These are phyloP conservation scores for Trypoxylus dichotomus DNA, from an alignment of 1,140 invertebrate genomes.

Conservation along the genomic window DNA sequence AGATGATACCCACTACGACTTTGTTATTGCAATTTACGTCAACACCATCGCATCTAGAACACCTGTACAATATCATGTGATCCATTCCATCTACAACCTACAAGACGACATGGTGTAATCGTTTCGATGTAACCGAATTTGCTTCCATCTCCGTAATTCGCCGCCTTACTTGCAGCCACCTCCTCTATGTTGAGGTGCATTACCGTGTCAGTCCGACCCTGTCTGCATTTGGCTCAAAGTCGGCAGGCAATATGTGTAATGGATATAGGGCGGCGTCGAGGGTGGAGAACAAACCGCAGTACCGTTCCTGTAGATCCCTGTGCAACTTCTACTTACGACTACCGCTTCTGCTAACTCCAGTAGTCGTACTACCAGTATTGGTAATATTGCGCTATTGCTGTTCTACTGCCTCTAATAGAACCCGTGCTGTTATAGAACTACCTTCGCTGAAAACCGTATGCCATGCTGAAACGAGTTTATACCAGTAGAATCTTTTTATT, in stretches of 20 bases:
- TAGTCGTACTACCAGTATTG: not conserved
- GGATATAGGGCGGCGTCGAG: slow-evolving; percentile 40
- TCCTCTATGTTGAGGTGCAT: not conserved
- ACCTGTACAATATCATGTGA: not conserved
- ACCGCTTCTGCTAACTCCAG: not conserved
- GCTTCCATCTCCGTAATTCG: not conserved
- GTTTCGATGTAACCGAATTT: not conserved
- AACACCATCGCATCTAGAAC: not conserved
- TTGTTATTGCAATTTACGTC: no score
- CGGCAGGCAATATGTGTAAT: slow-evolving; percentile 48
- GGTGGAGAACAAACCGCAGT: slow-evolving; percentile 34
- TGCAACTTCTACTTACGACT: not conserved
- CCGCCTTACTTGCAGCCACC: not conserved
- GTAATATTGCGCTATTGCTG: not conserved
- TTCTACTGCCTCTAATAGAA: slow-evolving; percentile 15
- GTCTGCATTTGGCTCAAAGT: slow-evolving; percentile 35
- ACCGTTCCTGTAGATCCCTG: slow-evolving; percentile 18
- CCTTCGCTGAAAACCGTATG: not conserved
- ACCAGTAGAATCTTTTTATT: not conserved
- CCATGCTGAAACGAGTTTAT: not conserved
- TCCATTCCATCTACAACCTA: not conserved
- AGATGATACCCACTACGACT: no score
- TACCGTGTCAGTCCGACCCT: slow-evolving; percentile 30
- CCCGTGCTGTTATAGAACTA: not conserved
- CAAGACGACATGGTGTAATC: not conserved